These are phyloP conservation scores for Pseudonaja textilis DNA, from an alignment of 2,113 vertebrate genomes.

Conservation along the genomic window DNA sequence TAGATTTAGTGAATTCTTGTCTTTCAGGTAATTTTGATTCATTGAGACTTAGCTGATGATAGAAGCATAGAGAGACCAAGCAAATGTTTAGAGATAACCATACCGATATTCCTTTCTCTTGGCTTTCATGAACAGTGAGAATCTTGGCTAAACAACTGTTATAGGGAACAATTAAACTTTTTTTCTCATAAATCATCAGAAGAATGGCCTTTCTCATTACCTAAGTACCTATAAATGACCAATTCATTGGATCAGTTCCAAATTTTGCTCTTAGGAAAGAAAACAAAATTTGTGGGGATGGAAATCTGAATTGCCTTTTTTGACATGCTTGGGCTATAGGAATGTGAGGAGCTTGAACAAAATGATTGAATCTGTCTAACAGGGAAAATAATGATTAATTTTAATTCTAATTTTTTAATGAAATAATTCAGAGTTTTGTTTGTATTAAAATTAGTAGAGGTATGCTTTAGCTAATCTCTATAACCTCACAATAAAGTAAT, in stretches of 20 bases:
- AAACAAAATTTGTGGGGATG: background rate
- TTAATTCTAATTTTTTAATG: background rate
- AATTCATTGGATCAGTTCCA: background rate
- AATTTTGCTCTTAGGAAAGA: background rate
- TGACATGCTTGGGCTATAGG: background rate
- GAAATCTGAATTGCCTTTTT: background rate
- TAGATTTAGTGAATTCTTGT: background rate
- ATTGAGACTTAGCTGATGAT: background rate
- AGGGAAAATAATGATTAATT: background rate
- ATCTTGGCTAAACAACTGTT: background rate
- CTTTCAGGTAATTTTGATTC: background rate
- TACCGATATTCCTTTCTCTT: background rate
- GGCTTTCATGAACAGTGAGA: background rate
- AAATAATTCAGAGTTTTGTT: background rate
- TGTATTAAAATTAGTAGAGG: background rate
- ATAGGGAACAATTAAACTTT: background rate
- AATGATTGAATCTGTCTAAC: background rate
- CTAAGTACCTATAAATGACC: background rate
- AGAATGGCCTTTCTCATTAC: background rate
- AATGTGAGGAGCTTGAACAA: background rate
- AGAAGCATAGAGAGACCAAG: background rate
- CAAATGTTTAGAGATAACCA: background rate
- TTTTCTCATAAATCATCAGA: background rate
- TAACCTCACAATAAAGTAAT: background rate
- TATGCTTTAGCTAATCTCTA: background rate